Percentiles rank a stretch among this genome's conserved stretches.
These are phyloP conservation scores for Lordiphosa clarofinis DNA, from an alignment of 1,140 invertebrate species.

Conservation along the genomic window DNA sequence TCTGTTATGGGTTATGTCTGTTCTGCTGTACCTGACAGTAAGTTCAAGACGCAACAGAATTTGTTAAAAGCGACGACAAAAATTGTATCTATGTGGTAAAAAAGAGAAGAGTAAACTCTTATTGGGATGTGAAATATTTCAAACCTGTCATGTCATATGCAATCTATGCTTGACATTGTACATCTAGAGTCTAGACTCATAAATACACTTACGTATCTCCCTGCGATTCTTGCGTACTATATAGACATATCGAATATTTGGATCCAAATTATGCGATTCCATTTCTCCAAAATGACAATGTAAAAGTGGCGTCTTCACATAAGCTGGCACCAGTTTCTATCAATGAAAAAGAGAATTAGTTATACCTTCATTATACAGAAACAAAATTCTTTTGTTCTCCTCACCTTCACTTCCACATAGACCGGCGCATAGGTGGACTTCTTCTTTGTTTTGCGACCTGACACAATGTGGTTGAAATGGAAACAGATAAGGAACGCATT, in stretches of 20 bases:
- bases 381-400: background rate
- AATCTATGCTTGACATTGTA: background rate
- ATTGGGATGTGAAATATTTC: background rate
- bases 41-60: too few species aligned
- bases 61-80: too few species aligned
- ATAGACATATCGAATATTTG: slow-evolving; percentile 84
- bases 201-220: slow-evolving; percentile 79
- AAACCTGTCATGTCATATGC: too few species aligned
- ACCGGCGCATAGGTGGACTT: slow-evolving; percentile 47
- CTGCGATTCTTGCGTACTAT: slow-evolving; percentile 84
- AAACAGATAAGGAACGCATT: slow-evolving; percentile 31
- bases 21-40: too few species aligned
- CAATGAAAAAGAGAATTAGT: slow-evolving; percentile 4
- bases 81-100: too few species aligned
- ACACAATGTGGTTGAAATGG: slow-evolving; percentile 2
- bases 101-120: slow-evolving; percentile 12
- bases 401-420: slow-evolving; percentile 77
- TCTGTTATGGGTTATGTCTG: too few species aligned
- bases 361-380: background rate
- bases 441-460: slow-evolving; percentile 53
- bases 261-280: slow-evolving; percentile 78
- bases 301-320: slow-evolving; percentile 83
- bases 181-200: slow-evolving; percentile 2
- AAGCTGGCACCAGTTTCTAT: slow-evolving; percentile 76
- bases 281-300: slow-evolving; percentile 85